Evolutionary conservation across 2,113 vertebrate genomes (phyloP).

Genomic region (Lathamus discolor): DNA sequence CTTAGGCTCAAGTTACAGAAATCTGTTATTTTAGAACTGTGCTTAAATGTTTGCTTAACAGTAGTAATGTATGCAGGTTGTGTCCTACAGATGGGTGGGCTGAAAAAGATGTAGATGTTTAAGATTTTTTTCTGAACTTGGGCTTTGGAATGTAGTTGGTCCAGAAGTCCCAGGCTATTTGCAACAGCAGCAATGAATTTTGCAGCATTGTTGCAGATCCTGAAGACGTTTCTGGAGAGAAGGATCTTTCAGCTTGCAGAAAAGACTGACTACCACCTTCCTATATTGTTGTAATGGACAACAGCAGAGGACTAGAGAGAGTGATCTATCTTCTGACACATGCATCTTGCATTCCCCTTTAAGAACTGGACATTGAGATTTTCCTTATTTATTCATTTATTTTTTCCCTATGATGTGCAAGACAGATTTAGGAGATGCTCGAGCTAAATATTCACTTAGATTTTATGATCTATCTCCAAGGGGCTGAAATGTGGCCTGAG

Average conservation of each 20-base stretch:
- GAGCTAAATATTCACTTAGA: neutral
- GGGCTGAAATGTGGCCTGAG: neutral
- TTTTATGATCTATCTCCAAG: constrained; percentile 13
- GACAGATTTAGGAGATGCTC: neutral
- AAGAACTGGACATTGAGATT: neutral
- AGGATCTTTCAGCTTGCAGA: neutral
- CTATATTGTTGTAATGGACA: neutral
- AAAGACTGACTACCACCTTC: neutral
- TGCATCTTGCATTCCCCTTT: neutral
- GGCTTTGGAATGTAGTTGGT: neutral
- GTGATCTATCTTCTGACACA: neutral
- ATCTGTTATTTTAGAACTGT: neutral
- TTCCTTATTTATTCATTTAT: neutral
- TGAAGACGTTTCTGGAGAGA: neutral
- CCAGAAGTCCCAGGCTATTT: neutral
- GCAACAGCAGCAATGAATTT: neutral
- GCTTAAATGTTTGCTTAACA: neutral
- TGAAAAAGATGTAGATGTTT: neutral
- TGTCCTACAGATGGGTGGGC: neutral
- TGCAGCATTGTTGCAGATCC: neutral
- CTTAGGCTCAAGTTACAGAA: neutral
- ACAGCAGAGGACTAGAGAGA: neutral
- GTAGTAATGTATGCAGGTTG: neutral
- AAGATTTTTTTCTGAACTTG: neutral
- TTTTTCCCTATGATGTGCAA: neutral